Conservation (phyloP, 2,888 invertebrate species). For the Cryptocheilus praepositus region DNA sequence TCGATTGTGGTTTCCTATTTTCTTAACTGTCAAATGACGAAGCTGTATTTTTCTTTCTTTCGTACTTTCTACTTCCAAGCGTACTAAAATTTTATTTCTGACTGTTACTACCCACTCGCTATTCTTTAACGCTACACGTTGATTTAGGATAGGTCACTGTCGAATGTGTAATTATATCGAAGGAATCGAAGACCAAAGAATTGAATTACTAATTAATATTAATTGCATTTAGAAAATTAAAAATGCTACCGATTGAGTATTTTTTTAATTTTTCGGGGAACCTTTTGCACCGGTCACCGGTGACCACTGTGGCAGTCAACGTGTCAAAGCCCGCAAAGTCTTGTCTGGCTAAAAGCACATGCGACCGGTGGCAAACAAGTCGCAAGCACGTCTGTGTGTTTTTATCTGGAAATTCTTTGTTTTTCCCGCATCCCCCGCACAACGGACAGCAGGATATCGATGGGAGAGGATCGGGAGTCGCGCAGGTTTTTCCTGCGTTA, state of each 20-base stretch:
- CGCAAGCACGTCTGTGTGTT: conserved; percentile 6
- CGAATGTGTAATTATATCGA: no score
- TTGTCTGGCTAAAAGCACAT: no score
- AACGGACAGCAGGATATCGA: conserved; percentile 5
- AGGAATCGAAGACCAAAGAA: no score
- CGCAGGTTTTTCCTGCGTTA: conserved; percentile 29
- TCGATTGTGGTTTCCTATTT: conserved; percentile 48
- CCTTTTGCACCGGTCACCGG: no score
- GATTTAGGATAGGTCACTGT: conserved; percentile 43
- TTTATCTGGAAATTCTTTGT: conserved; percentile 9
- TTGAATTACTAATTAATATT: no score
- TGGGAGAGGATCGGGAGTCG: conserved; percentile 40
- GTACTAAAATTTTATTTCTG: conserved; percentile 2
- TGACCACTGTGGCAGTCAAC: no score
- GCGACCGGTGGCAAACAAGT: neutral
- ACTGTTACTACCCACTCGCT: neutral
- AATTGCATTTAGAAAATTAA: no score
- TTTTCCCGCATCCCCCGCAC: neutral
- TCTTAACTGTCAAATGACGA: conserved; percentile 22
- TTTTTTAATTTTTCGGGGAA: no score
- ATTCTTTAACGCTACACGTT: conserved; percentile 3
- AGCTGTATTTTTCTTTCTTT: neutral
- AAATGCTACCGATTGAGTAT: no score
- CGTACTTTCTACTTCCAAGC: conserved; percentile 9
- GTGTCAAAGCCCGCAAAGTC: no score